Conservation (phyloP, 2,113 vertebrate species). For the Otus sunia region DNA sequence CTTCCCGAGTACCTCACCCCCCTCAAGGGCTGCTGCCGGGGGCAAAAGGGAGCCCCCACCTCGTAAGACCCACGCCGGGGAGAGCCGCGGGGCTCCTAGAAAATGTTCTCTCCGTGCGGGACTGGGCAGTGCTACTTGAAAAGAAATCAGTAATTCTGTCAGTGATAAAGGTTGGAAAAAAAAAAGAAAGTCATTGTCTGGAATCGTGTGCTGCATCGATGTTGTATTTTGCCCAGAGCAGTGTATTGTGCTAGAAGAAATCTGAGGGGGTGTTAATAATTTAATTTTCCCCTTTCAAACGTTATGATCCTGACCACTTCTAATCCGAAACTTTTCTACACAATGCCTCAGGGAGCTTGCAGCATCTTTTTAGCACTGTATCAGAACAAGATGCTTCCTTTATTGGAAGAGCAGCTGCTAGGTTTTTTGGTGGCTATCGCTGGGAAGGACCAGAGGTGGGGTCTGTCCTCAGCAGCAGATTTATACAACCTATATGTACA, state of each 20-base stretch:
- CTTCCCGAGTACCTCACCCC: rapidly evolving
- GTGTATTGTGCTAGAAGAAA: neutral
- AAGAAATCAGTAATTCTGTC: neutral
- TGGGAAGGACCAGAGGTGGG: neutral
- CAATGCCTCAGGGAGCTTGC: neutral
- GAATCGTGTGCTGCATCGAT: neutral
- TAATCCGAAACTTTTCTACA: neutral
- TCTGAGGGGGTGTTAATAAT: neutral
- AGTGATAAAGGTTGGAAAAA: neutral
- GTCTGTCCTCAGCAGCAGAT: neutral
- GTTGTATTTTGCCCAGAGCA: neutral
- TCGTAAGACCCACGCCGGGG: neutral
- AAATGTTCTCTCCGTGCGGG: neutral
- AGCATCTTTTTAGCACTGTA: neutral
- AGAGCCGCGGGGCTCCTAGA: neutral
- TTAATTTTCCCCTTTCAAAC: neutral
- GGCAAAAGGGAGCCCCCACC: neutral
- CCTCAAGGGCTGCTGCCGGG: neutral
- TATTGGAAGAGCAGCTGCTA: neutral
- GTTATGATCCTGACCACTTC: neutral
- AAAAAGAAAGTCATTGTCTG: neutral
- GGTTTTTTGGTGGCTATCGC: neutral
- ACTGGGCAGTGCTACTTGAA: too few species aligned
- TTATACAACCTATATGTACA: neutral
- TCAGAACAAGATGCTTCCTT: neutral